phyloP scores from a whole-genome alignment of 2,113 vertebrate genomes.

The Malurus melanocephalus region DNA sequence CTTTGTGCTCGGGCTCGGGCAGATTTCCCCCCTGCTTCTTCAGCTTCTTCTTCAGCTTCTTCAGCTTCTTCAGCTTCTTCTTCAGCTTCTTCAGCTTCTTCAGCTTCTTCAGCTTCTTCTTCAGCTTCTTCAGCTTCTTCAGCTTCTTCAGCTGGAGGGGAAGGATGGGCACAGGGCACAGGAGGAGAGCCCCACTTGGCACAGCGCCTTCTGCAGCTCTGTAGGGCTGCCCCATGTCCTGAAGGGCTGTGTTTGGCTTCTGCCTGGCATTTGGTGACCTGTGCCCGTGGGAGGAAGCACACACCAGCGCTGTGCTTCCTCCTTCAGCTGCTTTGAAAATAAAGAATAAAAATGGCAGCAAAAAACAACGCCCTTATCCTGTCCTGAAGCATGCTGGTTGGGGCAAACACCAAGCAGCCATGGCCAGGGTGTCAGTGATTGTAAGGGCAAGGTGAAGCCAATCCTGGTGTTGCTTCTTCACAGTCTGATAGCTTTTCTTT shows the following conservation, averaged over 20 bases:
- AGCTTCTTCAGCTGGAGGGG: neutral
- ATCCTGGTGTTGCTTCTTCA: neutral
- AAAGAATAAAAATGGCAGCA: neutral
- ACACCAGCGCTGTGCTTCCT: neutral
- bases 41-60: neutral
- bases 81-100: no score
- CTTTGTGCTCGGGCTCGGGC: rapidly evolving
- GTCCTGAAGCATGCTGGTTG: rapidly evolving
- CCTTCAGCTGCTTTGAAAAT: neutral
- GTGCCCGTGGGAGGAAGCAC: rapidly evolving
- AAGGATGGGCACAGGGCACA: rapidly evolving
- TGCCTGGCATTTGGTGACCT: rapidly evolving
- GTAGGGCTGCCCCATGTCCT: neutral
- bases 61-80: neutral
- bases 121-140: neutral
- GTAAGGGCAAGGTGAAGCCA: neutral
- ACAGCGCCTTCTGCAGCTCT: rapidly evolving
- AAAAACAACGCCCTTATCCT: neutral
- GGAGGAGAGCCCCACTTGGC: rapidly evolving
- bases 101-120: neutral
- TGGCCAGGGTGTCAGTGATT: neutral
- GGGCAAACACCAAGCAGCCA: neutral
- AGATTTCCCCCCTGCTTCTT: neutral
- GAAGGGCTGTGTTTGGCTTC: rapidly evolving
- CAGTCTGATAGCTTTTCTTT: neutral